Base-by-base conservation (phyloP, 2,113 vertebrate genomes). In the Numida meleagris region DNA sequence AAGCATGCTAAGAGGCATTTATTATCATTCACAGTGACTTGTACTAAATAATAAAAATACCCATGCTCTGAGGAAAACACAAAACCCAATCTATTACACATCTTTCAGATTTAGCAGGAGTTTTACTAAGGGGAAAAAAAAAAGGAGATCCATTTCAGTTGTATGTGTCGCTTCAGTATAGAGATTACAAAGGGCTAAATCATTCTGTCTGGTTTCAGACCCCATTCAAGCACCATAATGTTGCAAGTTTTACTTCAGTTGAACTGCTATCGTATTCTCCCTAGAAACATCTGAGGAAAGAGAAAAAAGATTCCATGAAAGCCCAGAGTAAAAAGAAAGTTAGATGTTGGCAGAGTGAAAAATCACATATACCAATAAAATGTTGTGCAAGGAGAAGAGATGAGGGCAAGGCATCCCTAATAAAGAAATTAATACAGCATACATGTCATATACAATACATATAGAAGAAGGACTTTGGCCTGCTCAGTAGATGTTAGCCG, bases 1-100 rank as follows among this genome's bases (percentile, higher is more conserved):
- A 92, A 83, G 77, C 66, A 84, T 93, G 43, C 59, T 90, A 88
- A 93, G 57, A 87, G 53, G 80, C 77, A 91, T 93, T 93, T 95
- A 82, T 88, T 93, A 85, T 75, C 73, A 88, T 70, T 12, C 20
- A 77, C 38, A 40, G 18, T 71, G 51, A 79, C 61, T 88, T 63
- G 27, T 76, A 65, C 73, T 78, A 94, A 82, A 91, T 82, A 88
- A 88, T 67, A 92, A 93, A 94, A 93, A 67, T 75, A 57, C 15
- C 86, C 33, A n/a, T 82, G 65, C 76, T 80, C 66, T 62, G 86
- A 92, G 87, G 76, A 77, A 82, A 84, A 87, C 33, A 43, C 40
- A 89, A 38, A 6, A 7, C 27, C 46, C 75, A 93, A 81, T 55
- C 53, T 83, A 33, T 58, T 46, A 82, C 36, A 33, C 3, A 63